phyloP scores from a whole-genome alignment of 2,888 invertebrate species.

The Physocephala rufipes region DNA sequence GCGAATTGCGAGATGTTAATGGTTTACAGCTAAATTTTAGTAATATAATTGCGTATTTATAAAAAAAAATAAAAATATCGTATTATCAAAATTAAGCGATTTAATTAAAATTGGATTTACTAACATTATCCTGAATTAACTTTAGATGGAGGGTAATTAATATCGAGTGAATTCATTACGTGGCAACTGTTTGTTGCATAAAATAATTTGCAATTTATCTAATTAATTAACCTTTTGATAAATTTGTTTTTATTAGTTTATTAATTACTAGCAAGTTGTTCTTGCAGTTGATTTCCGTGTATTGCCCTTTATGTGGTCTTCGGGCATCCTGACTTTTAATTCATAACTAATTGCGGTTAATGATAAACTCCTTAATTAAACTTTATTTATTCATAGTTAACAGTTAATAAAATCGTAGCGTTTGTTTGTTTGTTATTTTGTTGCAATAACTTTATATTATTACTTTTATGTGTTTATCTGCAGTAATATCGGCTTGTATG shows the following conservation, averaged over 20 bases:
- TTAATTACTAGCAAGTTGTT: slow-evolving; percentile 31
- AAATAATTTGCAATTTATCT: slow-evolving; percentile 21
- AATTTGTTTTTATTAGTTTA: neutral
- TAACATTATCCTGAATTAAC: neutral
- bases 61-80: neutral
- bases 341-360: slow-evolving; percentile 2
- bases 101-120: neutral
- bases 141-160: slow-evolving; percentile 8
- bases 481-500: neutral
- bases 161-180: slow-evolving; percentile 1
- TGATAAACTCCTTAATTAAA: neutral
- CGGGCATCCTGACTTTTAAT: slow-evolving; percentile 29
- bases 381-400: slow-evolving; percentile 30
- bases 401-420: slow-evolving; percentile 33
- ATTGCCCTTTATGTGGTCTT: slow-evolving; percentile 34
- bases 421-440: slow-evolving; percentile 41
- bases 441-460: no score
- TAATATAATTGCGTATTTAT: neutral
- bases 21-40: neutral
- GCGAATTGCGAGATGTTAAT: neutral
- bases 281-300: slow-evolving; percentile 26
- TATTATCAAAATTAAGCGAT: neutral
- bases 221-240: neutral
- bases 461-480: neutral
- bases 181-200: slow-evolving; percentile 1